phyloP scores from a whole-genome alignment of 1,140 invertebrate genomes.

The Harpegnathos saltator region DNA sequence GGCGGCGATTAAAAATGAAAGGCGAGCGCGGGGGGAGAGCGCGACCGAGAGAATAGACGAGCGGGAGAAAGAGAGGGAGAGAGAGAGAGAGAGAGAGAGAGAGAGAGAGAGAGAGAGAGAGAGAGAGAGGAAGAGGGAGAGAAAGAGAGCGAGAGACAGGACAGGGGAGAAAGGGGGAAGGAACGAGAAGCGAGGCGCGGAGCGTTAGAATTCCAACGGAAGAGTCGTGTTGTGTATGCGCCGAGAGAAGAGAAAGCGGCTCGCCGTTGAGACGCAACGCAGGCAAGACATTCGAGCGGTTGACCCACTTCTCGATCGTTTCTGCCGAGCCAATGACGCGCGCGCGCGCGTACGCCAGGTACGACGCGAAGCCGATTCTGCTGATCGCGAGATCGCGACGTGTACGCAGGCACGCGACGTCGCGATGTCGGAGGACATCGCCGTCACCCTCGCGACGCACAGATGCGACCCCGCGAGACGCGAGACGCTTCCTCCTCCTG shows the following conservation, averaged over 20 bases:
- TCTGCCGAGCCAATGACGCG: conserved; percentile 78
- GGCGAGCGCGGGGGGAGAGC: not conserved
- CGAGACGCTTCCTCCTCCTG: not conserved
- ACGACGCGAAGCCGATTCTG: conserved; percentile 60
- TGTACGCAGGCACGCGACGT: not conserved
- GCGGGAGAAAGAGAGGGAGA: not conserved
- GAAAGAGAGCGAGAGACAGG: conserved; percentile 21
- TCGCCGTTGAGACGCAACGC: conserved; percentile 73
- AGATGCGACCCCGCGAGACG: not conserved
- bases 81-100: not conserved
- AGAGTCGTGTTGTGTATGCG: conserved; percentile 65
- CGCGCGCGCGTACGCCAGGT: conserved; percentile 60
- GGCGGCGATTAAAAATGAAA: conserved; percentile 11
- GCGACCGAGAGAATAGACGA: conserved; percentile 12
- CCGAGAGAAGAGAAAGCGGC: conserved; percentile 81
- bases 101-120: not conserved
- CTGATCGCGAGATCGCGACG: conserved; percentile 47
- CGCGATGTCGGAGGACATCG: conserved; percentile 10
- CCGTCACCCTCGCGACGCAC: not conserved
- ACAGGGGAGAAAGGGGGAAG: not conserved
- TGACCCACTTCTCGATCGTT: conserved; percentile 80
- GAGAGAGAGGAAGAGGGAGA: too few relatives aligned
- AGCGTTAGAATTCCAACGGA: conserved; percentile 79
- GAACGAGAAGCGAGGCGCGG: conserved; percentile 66
- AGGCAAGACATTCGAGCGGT: conserved; percentile 73